phyloP scores from a whole-genome alignment of 2,797 vertebrate species.

The Helarctos malayanus region DNA sequence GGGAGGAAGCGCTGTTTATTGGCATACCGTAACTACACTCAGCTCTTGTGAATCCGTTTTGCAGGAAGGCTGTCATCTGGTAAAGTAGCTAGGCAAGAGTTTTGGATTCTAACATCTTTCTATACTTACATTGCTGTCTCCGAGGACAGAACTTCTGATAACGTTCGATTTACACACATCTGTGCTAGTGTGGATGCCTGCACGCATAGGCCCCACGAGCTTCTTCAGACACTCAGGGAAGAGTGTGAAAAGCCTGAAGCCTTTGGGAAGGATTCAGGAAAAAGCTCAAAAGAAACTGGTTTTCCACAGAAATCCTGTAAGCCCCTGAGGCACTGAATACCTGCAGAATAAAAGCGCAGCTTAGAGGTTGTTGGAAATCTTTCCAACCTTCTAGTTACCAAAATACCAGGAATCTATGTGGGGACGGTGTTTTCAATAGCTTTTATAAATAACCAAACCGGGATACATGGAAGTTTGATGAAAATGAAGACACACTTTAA shows the following conservation, averaged over 20 bases:
- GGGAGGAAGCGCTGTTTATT: conserved; percentile 55
- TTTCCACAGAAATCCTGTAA: conserved; percentile 18
- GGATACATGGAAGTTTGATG: conserved; percentile 31
- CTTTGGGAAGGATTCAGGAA: conserved; percentile 3
- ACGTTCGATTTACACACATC: background rate
- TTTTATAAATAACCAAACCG: conserved; percentile 61
- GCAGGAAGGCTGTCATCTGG: background rate
- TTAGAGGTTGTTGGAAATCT: background rate
- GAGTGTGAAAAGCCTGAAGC: background rate
- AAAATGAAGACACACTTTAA: background rate
- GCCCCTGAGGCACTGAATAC: background rate
- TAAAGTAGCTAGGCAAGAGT: background rate
- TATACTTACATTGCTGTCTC: conserved; percentile 16
- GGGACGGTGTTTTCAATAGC: conserved; percentile 22
- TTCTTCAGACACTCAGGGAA: background rate
- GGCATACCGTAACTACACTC: background rate
- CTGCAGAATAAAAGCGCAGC: background rate
- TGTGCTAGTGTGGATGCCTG: background rate
- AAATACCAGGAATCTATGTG: conserved; percentile 6
- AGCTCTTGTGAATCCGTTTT: conserved; percentile 21
- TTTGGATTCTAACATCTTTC: background rate
- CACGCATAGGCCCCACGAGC: background rate
- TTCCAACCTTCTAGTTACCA: conserved; percentile 31
- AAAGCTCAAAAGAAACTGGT: background rate
- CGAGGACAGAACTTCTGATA: background rate